A percentile compares a stretch with the other conserved stretches of the same genome.
Evolutionary conservation across 2,888 invertebrate genomes (phyloP).

Genomic region (Micropterix aruncella): DNA sequence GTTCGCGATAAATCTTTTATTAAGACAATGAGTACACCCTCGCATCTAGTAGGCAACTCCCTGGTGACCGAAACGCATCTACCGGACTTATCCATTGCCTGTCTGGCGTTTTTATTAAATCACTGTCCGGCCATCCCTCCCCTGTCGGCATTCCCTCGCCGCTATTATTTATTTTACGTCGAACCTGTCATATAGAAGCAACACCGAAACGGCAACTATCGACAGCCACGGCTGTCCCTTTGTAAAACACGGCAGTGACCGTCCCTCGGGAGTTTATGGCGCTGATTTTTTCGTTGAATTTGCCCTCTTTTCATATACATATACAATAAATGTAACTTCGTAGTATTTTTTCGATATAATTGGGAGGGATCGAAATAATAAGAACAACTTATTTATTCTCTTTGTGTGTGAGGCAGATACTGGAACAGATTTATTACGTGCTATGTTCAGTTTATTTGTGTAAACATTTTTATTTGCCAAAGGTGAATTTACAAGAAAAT

Average conservation of each 20-base stretch:
- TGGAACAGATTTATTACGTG: too few relatives aligned
- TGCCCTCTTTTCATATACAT: neutral
- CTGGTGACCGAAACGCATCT: neutral
- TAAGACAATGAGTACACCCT: neutral
- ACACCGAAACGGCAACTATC: too few relatives aligned
- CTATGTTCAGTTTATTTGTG: too few relatives aligned
- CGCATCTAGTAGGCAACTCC: neutral
- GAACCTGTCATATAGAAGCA: neutral
- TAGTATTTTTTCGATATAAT: too few relatives aligned
- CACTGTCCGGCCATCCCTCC: neutral
- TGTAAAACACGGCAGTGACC: neutral
- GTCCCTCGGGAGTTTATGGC: neutral
- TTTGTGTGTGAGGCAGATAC: too few relatives aligned
- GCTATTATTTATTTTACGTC: neutral
- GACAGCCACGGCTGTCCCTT: neutral
- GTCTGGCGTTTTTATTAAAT: neutral
- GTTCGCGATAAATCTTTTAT: neutral
- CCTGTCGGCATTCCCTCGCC: neutral
- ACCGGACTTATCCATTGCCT: neutral
- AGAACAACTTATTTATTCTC: too few relatives aligned
- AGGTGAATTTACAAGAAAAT: too few relatives aligned
- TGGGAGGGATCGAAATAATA: too few relatives aligned
- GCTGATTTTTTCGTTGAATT: neutral
- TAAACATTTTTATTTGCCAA: too few relatives aligned
- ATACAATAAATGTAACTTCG: too few relatives aligned